These are phyloP conservation scores for Hartigia nigra DNA, from an alignment of 2,888 invertebrate species.

Conservation along the genomic window DNA sequence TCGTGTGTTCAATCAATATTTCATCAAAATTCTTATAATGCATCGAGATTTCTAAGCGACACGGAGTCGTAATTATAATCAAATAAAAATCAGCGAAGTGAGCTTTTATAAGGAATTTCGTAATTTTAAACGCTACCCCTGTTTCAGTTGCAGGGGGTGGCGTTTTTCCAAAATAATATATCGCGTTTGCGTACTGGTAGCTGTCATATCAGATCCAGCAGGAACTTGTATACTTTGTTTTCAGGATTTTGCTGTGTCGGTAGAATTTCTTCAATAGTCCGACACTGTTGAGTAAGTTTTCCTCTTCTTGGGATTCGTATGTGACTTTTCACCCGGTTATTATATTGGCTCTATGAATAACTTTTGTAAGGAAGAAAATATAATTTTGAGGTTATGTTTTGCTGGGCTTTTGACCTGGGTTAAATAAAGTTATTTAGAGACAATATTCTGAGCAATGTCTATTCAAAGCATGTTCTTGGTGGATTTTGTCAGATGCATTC, in stretches of 20 bases:
- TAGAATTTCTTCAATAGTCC: not conserved
- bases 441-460: not conserved
- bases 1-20: not conserved
- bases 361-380: not conserved
- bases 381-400: slow-evolving; percentile 1
- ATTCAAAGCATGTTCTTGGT: not conserved
- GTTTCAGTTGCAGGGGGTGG: not conserved
- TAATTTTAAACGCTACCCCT: not conserved
- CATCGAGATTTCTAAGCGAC: not conserved
- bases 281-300: slow-evolving; percentile 6
- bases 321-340: not conserved
- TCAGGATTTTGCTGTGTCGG: not conserved
- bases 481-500: not conserved
- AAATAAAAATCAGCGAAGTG: not conserved
- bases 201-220: not conserved
- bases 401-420: not conserved
- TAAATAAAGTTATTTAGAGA: not conserved
- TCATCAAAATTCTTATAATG: not conserved
- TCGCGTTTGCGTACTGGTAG: not conserved
- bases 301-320: not conserved
- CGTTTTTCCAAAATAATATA: not conserved
- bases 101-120: not conserved
- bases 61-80: not conserved
- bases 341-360: not conserved
- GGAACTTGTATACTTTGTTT: not conserved